These are phyloP conservation scores for Neuroterus valhalla DNA, from an alignment of 1,140 invertebrate genomes.

Conservation along the genomic window DNA sequence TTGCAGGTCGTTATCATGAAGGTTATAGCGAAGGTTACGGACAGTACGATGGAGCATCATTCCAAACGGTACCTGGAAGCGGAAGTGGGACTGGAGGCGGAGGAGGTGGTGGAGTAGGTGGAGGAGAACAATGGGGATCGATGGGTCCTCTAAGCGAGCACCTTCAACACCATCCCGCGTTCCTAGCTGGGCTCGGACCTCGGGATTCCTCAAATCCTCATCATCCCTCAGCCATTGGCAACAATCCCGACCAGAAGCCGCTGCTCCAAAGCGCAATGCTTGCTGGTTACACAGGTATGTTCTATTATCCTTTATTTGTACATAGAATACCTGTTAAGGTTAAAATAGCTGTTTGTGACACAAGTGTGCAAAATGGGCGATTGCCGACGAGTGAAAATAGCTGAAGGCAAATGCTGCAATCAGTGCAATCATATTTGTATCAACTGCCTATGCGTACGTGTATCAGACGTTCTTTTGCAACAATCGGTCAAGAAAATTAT, in stretches of 20 bases:
- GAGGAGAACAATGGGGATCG: conserved; percentile 68
- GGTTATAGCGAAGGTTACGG: conserved; percentile 80
- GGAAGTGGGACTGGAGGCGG: conserved; percentile 76
- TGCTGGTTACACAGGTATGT: conserved; percentile 81
- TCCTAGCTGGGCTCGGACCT: conserved; percentile 75
- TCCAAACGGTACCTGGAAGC: conserved; percentile 87
- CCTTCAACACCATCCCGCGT: conserved; percentile 79
- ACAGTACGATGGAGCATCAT: conserved; percentile 83
- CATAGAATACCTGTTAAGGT: no score
- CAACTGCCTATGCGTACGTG: no score
- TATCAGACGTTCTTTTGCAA: no score
- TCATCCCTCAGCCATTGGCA: conserved; percentile 71
- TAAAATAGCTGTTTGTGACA: no score
- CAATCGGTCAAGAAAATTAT: no score
- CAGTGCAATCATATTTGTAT: no score
- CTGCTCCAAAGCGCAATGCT: conserved; percentile 84
- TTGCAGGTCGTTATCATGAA: conserved; percentile 80
- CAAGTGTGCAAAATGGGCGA: no score
- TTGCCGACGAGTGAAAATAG: no score
- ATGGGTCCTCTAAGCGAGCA: conserved; percentile 72
- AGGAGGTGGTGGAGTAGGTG: conserved; percentile 72
- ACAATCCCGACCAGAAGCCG: conserved; percentile 82
- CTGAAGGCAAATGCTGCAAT: no score
- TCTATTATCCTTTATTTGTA: conserved; percentile 29
- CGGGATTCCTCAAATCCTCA: conserved; percentile 73